Conservation (phyloP, 2,888 invertebrate species). For the Sinelater perroti region DNA sequence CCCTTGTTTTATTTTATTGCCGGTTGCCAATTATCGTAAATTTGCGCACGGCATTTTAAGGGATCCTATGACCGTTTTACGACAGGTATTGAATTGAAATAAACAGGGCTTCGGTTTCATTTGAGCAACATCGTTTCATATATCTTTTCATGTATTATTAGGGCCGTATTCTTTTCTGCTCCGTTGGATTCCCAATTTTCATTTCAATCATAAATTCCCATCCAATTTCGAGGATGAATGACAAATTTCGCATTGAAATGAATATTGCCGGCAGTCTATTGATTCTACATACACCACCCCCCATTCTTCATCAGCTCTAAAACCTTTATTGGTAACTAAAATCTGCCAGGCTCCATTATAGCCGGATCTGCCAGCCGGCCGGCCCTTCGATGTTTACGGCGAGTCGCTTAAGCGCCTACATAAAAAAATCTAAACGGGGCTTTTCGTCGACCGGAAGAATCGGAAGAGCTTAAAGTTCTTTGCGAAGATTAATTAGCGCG, state of each 20-base stretch:
- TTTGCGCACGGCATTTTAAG: conserved; percentile 52
- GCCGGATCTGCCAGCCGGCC: too few relatives aligned
- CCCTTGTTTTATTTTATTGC: conserved; percentile 52
- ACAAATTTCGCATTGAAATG: conserved; percentile 61
- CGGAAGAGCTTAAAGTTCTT: too few relatives aligned
- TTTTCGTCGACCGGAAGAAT: too few relatives aligned
- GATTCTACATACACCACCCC: conserved; percentile 53
- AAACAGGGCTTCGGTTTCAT: conserved; percentile 47
- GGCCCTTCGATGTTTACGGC: too few relatives aligned
- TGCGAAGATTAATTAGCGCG: conserved; percentile 7
- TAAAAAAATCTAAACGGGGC: too few relatives aligned
- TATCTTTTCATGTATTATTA: conserved; percentile 55
- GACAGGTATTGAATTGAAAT: conserved; percentile 49
- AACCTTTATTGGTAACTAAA: conserved; percentile 44
- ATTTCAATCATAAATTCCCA: conserved; percentile 62
- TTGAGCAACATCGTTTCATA: conserved; percentile 40
- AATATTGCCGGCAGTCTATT: conserved; percentile 59
- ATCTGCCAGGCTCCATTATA: conserved; percentile 39
- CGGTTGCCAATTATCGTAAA: conserved; percentile 54
- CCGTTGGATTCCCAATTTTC: conserved; percentile 57
- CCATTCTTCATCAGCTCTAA: conserved; percentile 49
- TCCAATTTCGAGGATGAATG: conserved; percentile 62
- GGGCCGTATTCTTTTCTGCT: conserved; percentile 57
- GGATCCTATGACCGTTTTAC: conserved; percentile 51
- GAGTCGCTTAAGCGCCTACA: too few relatives aligned